phyloP scores from a whole-genome alignment of 2,113 vertebrate species.

The Psophia crepitans region DNA sequence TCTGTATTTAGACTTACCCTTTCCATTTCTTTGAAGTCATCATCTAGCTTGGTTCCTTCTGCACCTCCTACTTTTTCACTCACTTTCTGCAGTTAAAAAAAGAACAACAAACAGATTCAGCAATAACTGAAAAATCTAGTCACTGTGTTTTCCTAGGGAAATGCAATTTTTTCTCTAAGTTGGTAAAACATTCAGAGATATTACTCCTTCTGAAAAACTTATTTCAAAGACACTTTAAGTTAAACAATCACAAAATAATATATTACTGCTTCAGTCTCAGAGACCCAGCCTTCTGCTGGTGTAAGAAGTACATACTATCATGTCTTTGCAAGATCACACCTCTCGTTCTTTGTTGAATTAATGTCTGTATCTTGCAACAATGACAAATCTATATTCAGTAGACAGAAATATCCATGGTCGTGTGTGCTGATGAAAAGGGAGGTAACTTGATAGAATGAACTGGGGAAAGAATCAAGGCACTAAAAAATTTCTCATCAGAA shows the following conservation, averaged over 20 bases:
- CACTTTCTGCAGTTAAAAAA: conserved; percentile 84
- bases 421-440: neutral
- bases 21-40: conserved; percentile 96
- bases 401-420: neutral
- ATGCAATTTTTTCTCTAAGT: neutral
- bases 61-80: conserved; percentile 96
- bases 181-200: neutral
- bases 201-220: neutral
- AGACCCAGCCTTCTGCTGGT: neutral
- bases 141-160: neutral
- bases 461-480: neutral
- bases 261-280: neutral
- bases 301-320: neutral
- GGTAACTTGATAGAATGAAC: neutral
- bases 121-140: neutral
- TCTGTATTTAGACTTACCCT: conserved; percentile 75
- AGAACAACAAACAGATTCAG: neutral
- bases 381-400: neutral
- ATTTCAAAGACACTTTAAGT: neutral
- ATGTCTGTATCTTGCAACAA: neutral
- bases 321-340: neutral
- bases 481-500: neutral
- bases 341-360: neutral
- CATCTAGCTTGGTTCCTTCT: conserved; percentile 94
- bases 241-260: neutral